These are phyloP conservation scores for Steinernema hermaphroditum DNA, from an alignment of 2,888 invertebrate genomes.

Conservation along the genomic window DNA sequence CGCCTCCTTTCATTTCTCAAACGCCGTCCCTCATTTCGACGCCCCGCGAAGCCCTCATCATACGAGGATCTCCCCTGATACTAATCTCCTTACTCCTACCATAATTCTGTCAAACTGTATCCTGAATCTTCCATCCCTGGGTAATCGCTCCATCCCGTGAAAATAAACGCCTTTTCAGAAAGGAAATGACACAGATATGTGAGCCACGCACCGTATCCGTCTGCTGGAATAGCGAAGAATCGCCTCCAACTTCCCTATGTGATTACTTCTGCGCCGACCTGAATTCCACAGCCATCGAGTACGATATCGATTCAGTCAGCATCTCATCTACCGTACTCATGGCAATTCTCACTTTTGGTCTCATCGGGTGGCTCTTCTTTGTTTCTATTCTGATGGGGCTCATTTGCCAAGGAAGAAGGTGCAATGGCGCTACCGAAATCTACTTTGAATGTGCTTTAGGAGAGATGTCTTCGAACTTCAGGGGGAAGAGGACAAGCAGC, in stretches of 20 bases:
- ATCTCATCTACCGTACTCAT: constrained; percentile 2
- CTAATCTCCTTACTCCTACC: neutral
- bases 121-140: neutral
- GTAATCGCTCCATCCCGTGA: neutral
- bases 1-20: neutral
- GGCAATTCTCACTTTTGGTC: neutral
- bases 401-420: neutral
- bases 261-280: neutral
- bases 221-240: constrained; percentile 2
- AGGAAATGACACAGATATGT: neutral
- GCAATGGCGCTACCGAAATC: too few species aligned
- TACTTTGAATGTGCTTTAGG: too few species aligned
- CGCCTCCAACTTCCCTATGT: neutral
- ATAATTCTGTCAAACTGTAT: constrained; percentile 16
- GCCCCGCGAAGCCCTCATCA: neutral
- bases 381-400: constrained; percentile 5
- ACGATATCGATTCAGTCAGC: neutral
- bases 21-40: neutral
- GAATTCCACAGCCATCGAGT: neutral
- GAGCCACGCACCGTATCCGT: neutral
- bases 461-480: neutral
- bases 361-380: constrained; percentile 24
- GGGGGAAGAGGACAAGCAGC: neutral
- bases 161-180: neutral
- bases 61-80: neutral